Evolutionary conservation across 53 echinoderm and acorn worm genomes (phyloP).

Genomic region (Hippasteria phrygiana): DNA sequence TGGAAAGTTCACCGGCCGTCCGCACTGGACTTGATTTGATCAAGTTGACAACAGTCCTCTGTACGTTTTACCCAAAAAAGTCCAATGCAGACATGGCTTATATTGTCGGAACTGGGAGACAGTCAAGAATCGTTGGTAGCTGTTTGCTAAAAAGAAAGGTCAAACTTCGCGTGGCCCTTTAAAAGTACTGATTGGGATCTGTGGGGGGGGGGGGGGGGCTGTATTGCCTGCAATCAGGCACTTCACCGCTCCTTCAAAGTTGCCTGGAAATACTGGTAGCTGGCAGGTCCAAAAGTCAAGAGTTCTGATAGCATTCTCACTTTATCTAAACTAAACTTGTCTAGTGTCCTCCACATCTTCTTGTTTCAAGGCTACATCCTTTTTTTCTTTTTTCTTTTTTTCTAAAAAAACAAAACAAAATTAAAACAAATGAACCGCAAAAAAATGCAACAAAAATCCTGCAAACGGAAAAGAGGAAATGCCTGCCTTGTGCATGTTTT

Average conservation of each 20-base stretch:
- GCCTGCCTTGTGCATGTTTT: too few species aligned
- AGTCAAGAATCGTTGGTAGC: too few species aligned
- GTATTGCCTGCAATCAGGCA: background rate
- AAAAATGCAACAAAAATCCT: too few species aligned
- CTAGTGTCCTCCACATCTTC: background rate
- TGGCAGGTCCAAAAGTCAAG: background rate
- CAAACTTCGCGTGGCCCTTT: background rate
- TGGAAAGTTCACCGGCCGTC: too few species aligned
- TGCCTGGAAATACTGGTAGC: constrained; percentile 2
- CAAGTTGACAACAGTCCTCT: too few species aligned
- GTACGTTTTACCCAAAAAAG: too few species aligned
- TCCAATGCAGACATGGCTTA: too few species aligned
- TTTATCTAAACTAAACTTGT: background rate
- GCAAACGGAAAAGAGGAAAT: too few species aligned
- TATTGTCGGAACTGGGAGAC: too few species aligned
- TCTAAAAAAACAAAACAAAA: background rate
- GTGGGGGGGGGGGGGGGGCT: background rate
- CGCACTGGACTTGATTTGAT: too few species aligned
- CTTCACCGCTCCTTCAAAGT: background rate
- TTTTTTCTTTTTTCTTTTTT: background rate
- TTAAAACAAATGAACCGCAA: too few species aligned
- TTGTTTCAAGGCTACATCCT: background rate
- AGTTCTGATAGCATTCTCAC: background rate
- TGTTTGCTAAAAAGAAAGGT: too few species aligned
- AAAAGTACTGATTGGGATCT: background rate